phyloP scores from a whole-genome alignment of 2,888 invertebrate genomes.

The Patella pellucida region DNA sequence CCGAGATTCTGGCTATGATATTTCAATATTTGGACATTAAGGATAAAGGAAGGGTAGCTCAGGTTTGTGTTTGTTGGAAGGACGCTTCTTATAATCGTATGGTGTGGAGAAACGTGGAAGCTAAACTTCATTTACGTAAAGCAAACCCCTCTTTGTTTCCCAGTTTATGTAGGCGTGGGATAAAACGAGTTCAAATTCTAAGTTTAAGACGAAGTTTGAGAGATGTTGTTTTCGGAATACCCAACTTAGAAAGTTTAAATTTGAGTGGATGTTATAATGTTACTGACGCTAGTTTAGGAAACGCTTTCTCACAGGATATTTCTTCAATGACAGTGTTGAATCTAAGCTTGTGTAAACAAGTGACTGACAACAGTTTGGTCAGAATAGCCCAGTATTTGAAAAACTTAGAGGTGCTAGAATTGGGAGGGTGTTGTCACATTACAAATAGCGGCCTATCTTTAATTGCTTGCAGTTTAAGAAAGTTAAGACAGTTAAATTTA shows the following conservation, averaged over 20 bases:
- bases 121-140: slow-evolving; percentile 85
- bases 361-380: slow-evolving; percentile 90
- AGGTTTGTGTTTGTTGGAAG: slow-evolving; percentile 86
- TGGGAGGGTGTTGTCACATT: slow-evolving; percentile 92
- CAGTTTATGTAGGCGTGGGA: slow-evolving; percentile 88
- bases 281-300: slow-evolving; percentile 86
- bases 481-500: slow-evolving; percentile 86
- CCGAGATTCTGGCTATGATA: slow-evolving; percentile 91
- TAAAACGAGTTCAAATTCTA: slow-evolving; percentile 88
- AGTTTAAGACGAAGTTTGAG: slow-evolving; percentile 86
- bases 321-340: slow-evolving; percentile 86
- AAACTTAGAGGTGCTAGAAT: slow-evolving; percentile 87
- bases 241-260: slow-evolving; percentile 88
- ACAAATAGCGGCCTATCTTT: slow-evolving; percentile 89
- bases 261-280: slow-evolving; percentile 95
- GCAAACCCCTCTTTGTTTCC: slow-evolving; percentile 88
- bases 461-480: slow-evolving; percentile 89
- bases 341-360: slow-evolving; percentile 92
- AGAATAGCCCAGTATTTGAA: slow-evolving; percentile 86
- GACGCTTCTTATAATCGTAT: slow-evolving; percentile 93
- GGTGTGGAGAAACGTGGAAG: slow-evolving; percentile 95
- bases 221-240: slow-evolving; percentile 88
- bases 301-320: slow-evolving; percentile 83
- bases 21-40: slow-evolving; percentile 89
- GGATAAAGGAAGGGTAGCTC: slow-evolving; percentile 91